Evolutionary conservation across 2,797 vertebrate genomes (phyloP), one percentile per base, ranked within the genome.

Genomic region (Melanotaenia trifasciata): DNA sequence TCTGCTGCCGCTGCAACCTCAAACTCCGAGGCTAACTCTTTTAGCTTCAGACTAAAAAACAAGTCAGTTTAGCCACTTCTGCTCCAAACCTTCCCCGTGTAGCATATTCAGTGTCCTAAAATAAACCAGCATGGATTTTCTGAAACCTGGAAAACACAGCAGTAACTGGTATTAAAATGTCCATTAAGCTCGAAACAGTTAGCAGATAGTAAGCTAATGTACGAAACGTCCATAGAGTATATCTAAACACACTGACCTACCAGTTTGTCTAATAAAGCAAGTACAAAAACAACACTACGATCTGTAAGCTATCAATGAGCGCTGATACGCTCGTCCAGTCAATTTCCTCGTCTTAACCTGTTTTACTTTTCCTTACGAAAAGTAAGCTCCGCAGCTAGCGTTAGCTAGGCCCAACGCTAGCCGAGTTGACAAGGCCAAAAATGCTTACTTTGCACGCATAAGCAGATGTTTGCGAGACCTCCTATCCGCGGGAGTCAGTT

Each of bases 371-470:
- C 77, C 69, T 70, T 54, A 58, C 13, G 68, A 74, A 79, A 83
- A 81, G 76, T 81, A 59, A 81, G 79, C 78, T 87, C 73, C 80
- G 13, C 74, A 22, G 81, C 80, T 83, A 77, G 69, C 77, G 66
- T 40, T 85, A 84, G 85, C 79, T 64, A 74, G 92, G 90, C 90
- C 90, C 79, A 12, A 3, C 32, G 76, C 72, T 83, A 87, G 84
- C 86, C 78, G 45, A 83, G 66, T 40, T 78, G 64, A 71, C 72
- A n/a, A 84, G 81, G 83, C 87, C 87, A 40, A 67, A 47, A 59
- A 65, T 40, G 76, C 26, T 70, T 3, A 9, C 58, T 77, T 58
- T 30, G 32, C 38, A 54, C 30, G 54, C 22, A 65, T 36, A 78
- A 78, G 78, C 70, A n/a, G 12, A 11, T 32, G 16, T 79, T 62